Base-by-base conservation (phyloP, 1,140 invertebrate genomes). In the Drosophila ercepeae region DNA sequence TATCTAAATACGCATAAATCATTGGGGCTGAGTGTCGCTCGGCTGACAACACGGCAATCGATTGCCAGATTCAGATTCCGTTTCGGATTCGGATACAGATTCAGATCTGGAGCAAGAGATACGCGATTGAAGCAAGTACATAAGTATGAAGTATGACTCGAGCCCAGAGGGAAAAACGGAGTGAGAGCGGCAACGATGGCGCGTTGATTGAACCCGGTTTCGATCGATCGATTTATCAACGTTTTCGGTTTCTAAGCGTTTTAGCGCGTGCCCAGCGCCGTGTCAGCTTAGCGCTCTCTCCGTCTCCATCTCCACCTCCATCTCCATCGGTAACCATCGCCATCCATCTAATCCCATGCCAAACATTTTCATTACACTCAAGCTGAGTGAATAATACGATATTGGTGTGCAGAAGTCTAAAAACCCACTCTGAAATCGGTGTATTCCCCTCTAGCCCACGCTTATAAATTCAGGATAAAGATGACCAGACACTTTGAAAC, bases 41-140 rank as follows among this genome's bases (percentile, higher is more conserved):
- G 67, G 63, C 73, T 84, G 81, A 79, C 81, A 84, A 84, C 69
- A 32, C 52, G 57, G 69, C 76, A 75, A 84, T 78, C 78, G 74
- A 50, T 53, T 70, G 78, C 79, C 74, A 65, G 75, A 82, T 78
- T 51, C 64, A 44, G 55, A 42, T 64, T 41, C 58, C 64, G 78
- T 76, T 76, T 69, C 76, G 61, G 78, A 74, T 53, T 59, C 58
- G 42, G 75, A 82, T 60, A 49, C 64, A 52, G 41, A 53, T 69
- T 45, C 58, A 84, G 81, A 84, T 84, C 82, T 84, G 82, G 81
- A 84, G 76, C 81, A 84, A 36, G 45, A 65, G 81, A 84, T 84
- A 67, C 44, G 54, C 54, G 54, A 25, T 18, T 8, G 14, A 60
- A 67, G 60, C 78, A 61, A 70, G 53, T 58, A 57, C 64, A 58